Percentiles rank a stretch among this genome's conserved stretches.
Evolutionary conservation across 2,888 invertebrate genomes (phyloP).

Genomic region (Mythimna albipuncta): DNA sequence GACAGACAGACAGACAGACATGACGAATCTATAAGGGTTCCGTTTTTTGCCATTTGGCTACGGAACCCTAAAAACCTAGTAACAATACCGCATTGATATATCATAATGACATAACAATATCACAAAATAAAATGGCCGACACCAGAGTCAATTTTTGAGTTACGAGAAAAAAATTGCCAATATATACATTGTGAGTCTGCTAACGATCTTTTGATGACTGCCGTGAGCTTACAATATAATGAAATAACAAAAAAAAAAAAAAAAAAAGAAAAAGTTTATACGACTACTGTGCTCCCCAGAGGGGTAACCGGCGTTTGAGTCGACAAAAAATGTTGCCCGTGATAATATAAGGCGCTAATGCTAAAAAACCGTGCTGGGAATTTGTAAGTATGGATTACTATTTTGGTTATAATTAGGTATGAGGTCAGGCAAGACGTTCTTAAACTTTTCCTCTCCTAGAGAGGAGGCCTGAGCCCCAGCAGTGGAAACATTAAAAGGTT

Average conservation of each 20-base stretch:
- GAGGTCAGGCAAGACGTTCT: too few species aligned
- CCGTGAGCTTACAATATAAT: constrained; percentile 81
- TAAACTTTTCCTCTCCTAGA: too few species aligned
- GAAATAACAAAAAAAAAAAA: constrained; percentile 79
- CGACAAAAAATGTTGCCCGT: constrained; percentile 51
- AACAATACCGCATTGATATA: constrained; percentile 72
- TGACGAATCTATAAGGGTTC: too few species aligned
- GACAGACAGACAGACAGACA: too few species aligned
- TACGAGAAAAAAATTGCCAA: constrained; percentile 87
- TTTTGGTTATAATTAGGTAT: constrained; percentile 33
- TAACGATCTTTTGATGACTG: constrained; percentile 89
- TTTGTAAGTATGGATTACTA: constrained; percentile 28
- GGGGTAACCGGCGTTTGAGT: constrained; percentile 60
- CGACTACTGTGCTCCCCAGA: constrained; percentile 72
- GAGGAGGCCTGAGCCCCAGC: too few species aligned
- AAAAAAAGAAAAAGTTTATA: constrained; percentile 69
- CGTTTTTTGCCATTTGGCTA: too few species aligned
- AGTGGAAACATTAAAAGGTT: too few species aligned
- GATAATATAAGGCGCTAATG: constrained; percentile 59
- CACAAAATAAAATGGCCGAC: constrained; percentile 58
- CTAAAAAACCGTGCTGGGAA: constrained; percentile 33
- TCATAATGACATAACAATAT: constrained; percentile 73
- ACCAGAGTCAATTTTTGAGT: constrained; percentile 79
- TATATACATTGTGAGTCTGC: constrained; percentile 79
- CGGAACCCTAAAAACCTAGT: too few species aligned